Base-by-base conservation (phyloP, 2,888 invertebrate species). In the Cerceris rybyensis region DNA sequence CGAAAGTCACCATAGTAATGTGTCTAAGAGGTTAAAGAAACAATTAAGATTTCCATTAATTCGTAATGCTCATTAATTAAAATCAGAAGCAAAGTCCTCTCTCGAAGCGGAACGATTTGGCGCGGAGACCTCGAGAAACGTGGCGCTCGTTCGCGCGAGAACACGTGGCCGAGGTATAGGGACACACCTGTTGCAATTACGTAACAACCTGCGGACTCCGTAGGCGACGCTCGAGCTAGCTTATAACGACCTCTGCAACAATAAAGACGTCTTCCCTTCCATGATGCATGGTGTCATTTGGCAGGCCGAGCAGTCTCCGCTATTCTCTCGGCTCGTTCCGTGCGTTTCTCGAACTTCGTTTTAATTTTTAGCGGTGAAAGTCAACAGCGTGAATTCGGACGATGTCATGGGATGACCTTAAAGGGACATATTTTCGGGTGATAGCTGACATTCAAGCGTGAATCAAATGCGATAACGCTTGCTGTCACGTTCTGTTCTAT, bases 181-280 rank as follows among this genome's bases (percentile, higher is more conserved):
- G 74, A 81, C 77, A 84, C 86, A 87, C 86, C 87, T 86, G 87
- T 79, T 87, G 83, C 82, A 78, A 81, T 86, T 87, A 86, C 80
- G 79, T 84, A 86, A 85, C 74, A 80, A 60, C 64, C 59, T 64
- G 70, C 72, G 72, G 66, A 76, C 69, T 75, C 71, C 73, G 80
- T 78, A 83, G 80, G 83, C 80, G 83, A 82, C 59, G 57, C 14
- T 67, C 49, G 49, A 43, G 65, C 60, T 63, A 79, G 75, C 70
- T 60, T 59, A 64, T 66, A 68, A 83, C 78, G 74, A 69, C 73
- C 65, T 67, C 70, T 57, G 60, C 70, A 67, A 85, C 80, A 80
- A 85, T 85, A 85, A 85, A 85, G 80, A 75, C 78, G 73, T 83
- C 85, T 74, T 83, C 78, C 59, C 68, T 63, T 43, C 52, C 64